Evolutionary conservation across 2,888 invertebrate species (phyloP).

Genomic region (Antheraea yamamai): DNA sequence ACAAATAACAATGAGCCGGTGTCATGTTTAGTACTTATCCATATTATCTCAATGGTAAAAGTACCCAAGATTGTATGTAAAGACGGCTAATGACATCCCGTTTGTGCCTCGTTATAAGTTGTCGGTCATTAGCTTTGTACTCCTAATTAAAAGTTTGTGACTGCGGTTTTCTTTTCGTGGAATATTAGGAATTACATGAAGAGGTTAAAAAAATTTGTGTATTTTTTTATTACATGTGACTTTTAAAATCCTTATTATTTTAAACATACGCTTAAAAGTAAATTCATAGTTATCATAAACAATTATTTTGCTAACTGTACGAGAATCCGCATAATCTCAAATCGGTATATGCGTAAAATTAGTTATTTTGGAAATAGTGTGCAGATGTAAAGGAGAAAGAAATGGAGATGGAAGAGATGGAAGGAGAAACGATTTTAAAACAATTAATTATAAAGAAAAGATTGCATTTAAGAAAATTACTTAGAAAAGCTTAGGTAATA

Average conservation of each 20-base stretch:
- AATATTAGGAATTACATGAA: conserved; percentile 10
- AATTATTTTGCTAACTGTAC: not conserved
- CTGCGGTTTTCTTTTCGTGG: conserved; percentile 14
- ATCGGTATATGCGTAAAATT: not conserved
- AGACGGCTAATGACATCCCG: conserved; percentile 44
- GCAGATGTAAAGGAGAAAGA: too few species aligned
- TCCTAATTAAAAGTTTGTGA: conserved; percentile 65
- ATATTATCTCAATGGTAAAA: not conserved
- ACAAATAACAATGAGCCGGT: too few species aligned
- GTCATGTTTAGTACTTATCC: not conserved
- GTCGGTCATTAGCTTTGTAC: conserved; percentile 40
- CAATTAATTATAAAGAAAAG: not conserved
- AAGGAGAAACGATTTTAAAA: not conserved
- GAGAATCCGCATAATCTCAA: not conserved
- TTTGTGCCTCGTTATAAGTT: conserved; percentile 59
- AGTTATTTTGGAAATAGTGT: not conserved
- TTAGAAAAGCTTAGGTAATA: too few species aligned
- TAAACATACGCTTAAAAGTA: not conserved
- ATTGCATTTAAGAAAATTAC: not conserved
- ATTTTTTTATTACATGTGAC: too few species aligned
- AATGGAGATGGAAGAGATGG: too few species aligned
- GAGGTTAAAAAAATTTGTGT: too few species aligned
- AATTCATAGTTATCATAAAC: not conserved
- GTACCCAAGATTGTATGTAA: conserved; percentile 23
- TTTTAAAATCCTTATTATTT: not conserved